Evolutionary conservation across 2,797 vertebrate genomes (phyloP).

Genomic region (Tenualosa ilisha): DNA sequence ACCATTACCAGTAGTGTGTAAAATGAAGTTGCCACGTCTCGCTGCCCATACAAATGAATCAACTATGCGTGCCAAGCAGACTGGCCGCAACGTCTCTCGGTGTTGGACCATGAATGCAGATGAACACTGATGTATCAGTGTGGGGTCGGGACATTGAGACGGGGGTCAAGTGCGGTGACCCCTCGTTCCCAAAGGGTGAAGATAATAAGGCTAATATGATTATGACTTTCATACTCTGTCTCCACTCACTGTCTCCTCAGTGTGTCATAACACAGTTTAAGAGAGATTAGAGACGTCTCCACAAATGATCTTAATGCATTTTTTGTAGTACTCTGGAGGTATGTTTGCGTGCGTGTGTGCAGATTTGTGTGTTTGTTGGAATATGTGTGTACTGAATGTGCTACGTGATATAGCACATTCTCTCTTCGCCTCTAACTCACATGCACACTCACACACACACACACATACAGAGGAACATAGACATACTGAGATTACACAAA

Average conservation of each 20-base stretch:
- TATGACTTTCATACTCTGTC: not conserved
- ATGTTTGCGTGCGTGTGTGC: conserved; percentile 25
- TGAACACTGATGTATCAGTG: not conserved
- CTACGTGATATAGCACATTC: no score
- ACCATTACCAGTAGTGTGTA: not conserved
- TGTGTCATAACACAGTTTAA: conserved; percentile 3
- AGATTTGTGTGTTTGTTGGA: not conserved
- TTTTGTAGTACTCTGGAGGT: not conserved
- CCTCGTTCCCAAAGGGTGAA: not conserved
- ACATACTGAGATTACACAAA: not conserved
- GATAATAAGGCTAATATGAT: not conserved
- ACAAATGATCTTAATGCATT: not conserved
- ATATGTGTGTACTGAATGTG: not conserved
- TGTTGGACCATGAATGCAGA: not conserved
- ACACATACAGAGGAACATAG: not conserved
- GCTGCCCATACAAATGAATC: not conserved
- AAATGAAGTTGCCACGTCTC: not conserved
- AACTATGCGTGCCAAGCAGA: not conserved
- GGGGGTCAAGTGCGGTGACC: not conserved
- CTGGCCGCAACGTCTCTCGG: not conserved
- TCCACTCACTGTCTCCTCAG: not conserved
- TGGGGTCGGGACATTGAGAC: not conserved
- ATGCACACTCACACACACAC: not conserved
- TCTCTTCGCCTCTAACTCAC: not conserved
- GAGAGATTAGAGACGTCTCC: not conserved